phyloP scores from a whole-genome alignment of 2,888 invertebrate species.

The Onthophagus sagittarius region DNA sequence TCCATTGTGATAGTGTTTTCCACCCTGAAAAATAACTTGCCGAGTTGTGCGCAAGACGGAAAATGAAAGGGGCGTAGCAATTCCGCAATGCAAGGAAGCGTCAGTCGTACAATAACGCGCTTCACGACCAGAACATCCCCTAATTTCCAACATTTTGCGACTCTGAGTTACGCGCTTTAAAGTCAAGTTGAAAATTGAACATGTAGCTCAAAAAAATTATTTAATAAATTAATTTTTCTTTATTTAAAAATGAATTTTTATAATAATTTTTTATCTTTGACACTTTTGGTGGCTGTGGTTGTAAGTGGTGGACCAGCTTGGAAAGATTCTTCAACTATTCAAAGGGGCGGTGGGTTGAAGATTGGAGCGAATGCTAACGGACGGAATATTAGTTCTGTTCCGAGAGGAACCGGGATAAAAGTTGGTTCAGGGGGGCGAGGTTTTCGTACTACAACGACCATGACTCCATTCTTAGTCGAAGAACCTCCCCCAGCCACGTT shows the following conservation, averaged over 20 bases:
- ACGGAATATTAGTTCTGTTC: slow-evolving; percentile 23
- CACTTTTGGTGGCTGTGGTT: slow-evolving; percentile 43
- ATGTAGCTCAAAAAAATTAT: not conserved
- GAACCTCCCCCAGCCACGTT: slow-evolving; percentile 43
- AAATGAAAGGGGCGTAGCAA: slow-evolving; percentile 39
- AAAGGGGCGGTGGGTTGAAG: slow-evolving; percentile 45
- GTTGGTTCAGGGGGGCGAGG: slow-evolving; percentile 32
- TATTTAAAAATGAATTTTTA: slow-evolving; percentile 38
- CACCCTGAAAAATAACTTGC: not conserved
- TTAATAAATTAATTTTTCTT: not conserved
- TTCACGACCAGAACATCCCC: slow-evolving; percentile 24
- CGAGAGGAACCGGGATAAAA: slow-evolving; percentile 44
- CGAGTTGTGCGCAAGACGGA: slow-evolving; percentile 33
- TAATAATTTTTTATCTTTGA: slow-evolving; percentile 37
- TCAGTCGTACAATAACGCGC: slow-evolving; percentile 33
- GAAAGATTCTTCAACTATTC: slow-evolving; percentile 40
- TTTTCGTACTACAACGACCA: slow-evolving; percentile 32
- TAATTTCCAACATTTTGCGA: slow-evolving; percentile 14
- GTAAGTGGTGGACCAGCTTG: slow-evolving; percentile 48
- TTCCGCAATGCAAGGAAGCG: slow-evolving; percentile 37
- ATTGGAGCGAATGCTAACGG: not conserved
- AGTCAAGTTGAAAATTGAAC: slow-evolving; percentile 29
- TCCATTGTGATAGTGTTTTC: not conserved
- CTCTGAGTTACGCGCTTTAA: slow-evolving; percentile 15
- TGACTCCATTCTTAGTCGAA: slow-evolving; percentile 40